phyloP scores from a whole-genome alignment of 2,113 vertebrate species.

The Genyomyrus donnyi region DNA sequence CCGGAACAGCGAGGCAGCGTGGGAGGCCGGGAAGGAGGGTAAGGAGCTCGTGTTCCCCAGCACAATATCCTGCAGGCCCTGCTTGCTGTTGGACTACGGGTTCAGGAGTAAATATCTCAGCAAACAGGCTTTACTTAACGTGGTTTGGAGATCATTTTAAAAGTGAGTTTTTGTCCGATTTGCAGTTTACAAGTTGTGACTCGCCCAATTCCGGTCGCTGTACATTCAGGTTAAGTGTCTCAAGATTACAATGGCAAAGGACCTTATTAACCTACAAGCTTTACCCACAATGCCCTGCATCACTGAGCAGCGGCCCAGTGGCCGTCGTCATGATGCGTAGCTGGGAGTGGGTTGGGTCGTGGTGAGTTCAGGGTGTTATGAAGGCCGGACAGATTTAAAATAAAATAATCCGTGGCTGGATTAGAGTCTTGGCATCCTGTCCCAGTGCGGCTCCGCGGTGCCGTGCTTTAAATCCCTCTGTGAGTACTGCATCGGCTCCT shows the following conservation, averaged over 20 bases:
- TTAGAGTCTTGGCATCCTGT: not conserved
- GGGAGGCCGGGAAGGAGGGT: constrained; percentile 59
- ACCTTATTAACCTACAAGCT: not conserved
- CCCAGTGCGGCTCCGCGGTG: not conserved
- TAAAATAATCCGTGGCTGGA: not conserved
- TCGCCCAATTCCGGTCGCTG: not conserved
- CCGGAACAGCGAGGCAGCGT: constrained; percentile 68
- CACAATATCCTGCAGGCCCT: not conserved
- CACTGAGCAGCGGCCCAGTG: not conserved
- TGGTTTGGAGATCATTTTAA: not conserved
- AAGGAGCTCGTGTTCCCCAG: constrained; percentile 37
- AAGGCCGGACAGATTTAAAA: not conserved
- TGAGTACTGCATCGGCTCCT: not conserved
- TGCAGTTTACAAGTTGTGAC: not conserved
- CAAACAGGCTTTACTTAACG: not conserved
- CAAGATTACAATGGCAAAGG: not conserved
- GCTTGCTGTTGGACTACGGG: not conserved
- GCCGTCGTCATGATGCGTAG: constrained; percentile 8
- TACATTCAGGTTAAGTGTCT: not conserved
- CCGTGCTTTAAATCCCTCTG: not conserved
- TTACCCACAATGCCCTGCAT: not conserved
- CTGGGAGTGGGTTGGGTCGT: not conserved
- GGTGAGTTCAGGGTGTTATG: not conserved
- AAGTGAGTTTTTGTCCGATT: not conserved
- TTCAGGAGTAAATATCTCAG: not conserved